Evolutionary conservation across 2,888 invertebrate species (phyloP).

Genomic region (Catocala fraxini): DNA sequence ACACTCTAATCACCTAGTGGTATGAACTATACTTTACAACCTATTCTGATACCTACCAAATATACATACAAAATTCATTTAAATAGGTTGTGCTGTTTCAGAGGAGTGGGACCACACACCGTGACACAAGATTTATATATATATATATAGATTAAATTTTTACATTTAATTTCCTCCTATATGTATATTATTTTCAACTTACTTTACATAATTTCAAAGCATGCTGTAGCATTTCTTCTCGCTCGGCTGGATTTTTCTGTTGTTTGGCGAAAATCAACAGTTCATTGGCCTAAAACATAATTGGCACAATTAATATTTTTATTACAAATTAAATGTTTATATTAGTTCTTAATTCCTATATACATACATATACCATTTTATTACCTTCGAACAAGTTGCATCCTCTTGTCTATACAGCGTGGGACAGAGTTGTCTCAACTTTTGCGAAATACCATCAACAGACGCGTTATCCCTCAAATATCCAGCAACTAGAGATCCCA

Average conservation of each 20-base stretch:
- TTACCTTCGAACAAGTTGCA: constrained; percentile 97
- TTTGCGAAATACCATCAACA: constrained; percentile 95
- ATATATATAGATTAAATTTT: too few species aligned
- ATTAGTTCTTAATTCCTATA: too few species aligned
- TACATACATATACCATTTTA: background rate
- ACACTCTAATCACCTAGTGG: too few species aligned
- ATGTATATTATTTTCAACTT: constrained; percentile 37
- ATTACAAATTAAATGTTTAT: background rate
- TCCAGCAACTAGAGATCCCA: constrained; percentile 95
- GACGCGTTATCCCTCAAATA: constrained; percentile 98
- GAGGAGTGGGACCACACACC: too few species aligned
- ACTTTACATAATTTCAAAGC: constrained; percentile 95
- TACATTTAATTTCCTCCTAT: too few species aligned
- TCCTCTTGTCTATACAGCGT: constrained; percentile 98
- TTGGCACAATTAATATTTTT: background rate
- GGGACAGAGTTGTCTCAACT: constrained; percentile 96
- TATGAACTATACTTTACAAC: too few species aligned
- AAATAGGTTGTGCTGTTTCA: too few species aligned
- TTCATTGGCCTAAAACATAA: constrained; percentile 92
- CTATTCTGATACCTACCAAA: too few species aligned
- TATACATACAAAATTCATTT: too few species aligned
- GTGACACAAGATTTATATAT: too few species aligned
- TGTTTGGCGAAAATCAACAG: constrained; percentile 94
- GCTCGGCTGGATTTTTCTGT: constrained; percentile 91
- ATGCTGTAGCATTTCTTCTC: constrained; percentile 91